Conservation (phyloP, 2,797 vertebrate genomes). For the Pseudochromis fuscus region DNA sequence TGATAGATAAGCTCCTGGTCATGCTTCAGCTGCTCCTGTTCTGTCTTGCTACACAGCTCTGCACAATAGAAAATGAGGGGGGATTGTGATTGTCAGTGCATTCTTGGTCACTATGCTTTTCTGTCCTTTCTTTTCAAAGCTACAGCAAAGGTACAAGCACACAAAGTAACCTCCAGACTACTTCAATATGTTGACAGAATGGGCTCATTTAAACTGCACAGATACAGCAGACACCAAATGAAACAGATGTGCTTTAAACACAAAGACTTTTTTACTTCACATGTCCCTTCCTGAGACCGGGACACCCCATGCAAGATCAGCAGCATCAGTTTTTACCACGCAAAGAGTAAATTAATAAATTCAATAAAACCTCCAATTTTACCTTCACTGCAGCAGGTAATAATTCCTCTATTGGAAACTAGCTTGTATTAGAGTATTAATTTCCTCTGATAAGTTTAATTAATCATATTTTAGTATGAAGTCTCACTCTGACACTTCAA, state of each 20-base stretch:
- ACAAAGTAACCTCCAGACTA: conserved; percentile 11
- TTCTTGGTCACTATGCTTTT: conserved; percentile 20
- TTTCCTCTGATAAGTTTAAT: too few species aligned
- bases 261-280: too few species aligned
- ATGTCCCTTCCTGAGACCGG: too few species aligned
- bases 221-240: background rate
- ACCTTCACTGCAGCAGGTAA: too few species aligned
- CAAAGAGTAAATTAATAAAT: too few species aligned
- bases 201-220: conserved; percentile 8
- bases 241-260: background rate
- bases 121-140: conserved; percentile 11
- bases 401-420: too few species aligned
- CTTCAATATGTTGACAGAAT: conserved; percentile 25
- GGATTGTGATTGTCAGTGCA: conserved; percentile 24
- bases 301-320: too few species aligned
- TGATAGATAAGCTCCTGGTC: conserved; percentile 50
- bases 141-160: conserved; percentile 1
- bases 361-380: too few species aligned
- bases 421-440: too few species aligned
- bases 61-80: conserved; percentile 49
- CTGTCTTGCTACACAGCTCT: conserved; percentile 14
- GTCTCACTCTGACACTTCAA: too few species aligned
- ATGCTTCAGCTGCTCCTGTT: conserved; percentile 39
- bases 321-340: too few species aligned
- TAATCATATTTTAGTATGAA: too few species aligned